A percentile compares a stretch with the other conserved stretches of the same genome.
Conservation (phyloP, 2,888 invertebrate species). For the Melinaea marsaeus region DNA sequence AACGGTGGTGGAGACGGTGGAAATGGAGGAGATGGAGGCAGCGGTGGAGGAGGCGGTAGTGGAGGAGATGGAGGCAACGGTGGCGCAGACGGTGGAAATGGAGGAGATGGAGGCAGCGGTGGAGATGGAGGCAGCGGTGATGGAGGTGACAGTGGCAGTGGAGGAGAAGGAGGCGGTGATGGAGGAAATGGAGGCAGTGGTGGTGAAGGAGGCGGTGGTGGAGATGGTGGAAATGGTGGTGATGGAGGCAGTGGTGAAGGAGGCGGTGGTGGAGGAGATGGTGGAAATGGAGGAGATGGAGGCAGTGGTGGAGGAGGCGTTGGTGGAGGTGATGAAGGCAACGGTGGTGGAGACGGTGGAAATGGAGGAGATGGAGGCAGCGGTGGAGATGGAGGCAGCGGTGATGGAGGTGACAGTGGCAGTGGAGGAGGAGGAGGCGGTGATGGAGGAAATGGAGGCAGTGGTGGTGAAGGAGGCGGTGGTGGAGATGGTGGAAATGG, state of each 20-base stretch:
- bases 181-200: background rate
- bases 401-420: background rate
- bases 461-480: background rate
- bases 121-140: too few relatives aligned
- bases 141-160: background rate
- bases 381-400: background rate
- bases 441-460: background rate
- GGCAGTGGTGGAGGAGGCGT: background rate
- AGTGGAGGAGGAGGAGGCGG: background rate
- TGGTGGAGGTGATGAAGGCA: background rate
- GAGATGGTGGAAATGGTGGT: background rate
- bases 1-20: background rate
- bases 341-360: background rate
- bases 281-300: background rate
- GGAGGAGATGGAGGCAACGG: conserved; percentile 10
- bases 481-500: too few relatives aligned
- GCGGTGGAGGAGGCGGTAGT: background rate
- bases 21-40: background rate
- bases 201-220: conserved; percentile 8
- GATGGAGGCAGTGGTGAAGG: background rate
- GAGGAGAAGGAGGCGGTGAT: background rate
- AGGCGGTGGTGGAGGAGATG: background rate
- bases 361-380: background rate
- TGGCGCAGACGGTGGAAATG: background rate
- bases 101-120: background rate